Base-by-base conservation (phyloP, 1,140 invertebrate species). In the Microplitis demolitor region DNA sequence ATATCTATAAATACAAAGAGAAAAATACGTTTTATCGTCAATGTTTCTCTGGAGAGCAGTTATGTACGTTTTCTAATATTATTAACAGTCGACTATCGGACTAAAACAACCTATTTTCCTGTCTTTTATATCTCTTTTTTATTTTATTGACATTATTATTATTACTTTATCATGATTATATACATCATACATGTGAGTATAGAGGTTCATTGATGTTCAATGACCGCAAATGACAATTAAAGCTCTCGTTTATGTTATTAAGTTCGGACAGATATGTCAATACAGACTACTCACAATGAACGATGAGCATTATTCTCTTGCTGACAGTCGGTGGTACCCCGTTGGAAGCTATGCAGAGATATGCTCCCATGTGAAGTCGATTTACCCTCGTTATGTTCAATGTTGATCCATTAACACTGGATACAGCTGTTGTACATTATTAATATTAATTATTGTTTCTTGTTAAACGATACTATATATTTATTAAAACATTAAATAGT, bases 331-430 rank as follows among this genome's bases (percentile, higher is more conserved):
- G 95, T 3, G 95, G 95, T 3, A 96, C 92, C 6, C 94, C 94
- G 79, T 96, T 96, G 11, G 93, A 94, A 13, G 94, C 95, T 67
- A 97, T 96, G 82, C 95, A 96, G 9, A 96, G 86, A 84, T 96
- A 96, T 4, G 94, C 92, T 4, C 95, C 95, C 91, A 97, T 97
- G 79, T 97, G 94, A 14, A 94, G 90, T 35, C 95, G 90, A 76
- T 91, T 95, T 9, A 96, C 94, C 82, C 92, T 90, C 39, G 90
- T 93, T 79, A 97, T 92, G 78, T 94, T 92, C 78, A 97, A 89
- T 56, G 91, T 87, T 45, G 92, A 88, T 3, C 95, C 94, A 74
- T 96, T 93, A 16, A 95, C 88, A 66, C 86, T 90, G 13, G 83
- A 71, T 31, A 91, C 93, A 93, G 87, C n/a, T 89, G 90, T 70